A percentile compares a stretch with the other conserved stretches of the same genome.
Evolutionary conservation across 92 coral and sea anemone genomes (phyloP).

Genomic region (Epizoanthus stellaris): DNA sequence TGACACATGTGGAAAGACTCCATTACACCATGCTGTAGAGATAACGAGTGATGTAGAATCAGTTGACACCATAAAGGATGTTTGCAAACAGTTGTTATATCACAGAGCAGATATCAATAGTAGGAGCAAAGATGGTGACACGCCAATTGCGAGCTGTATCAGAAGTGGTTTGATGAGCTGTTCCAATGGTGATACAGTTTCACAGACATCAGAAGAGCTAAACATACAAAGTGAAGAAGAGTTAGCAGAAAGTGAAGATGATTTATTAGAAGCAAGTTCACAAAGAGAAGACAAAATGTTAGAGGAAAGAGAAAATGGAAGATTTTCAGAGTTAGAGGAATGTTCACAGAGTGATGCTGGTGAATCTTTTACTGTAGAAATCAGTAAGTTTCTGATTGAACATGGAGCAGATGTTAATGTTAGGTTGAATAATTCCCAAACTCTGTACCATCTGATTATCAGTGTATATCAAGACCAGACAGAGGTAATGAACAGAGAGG

Average conservation of each 20-base stretch:
- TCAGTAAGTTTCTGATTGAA: background rate
- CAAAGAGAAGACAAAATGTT: background rate
- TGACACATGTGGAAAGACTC: background rate
- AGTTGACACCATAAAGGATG: background rate
- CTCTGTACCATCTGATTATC: background rate
- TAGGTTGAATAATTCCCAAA: background rate
- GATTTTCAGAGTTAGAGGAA: background rate
- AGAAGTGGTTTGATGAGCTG: background rate
- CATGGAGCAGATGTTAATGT: constrained; percentile 1
- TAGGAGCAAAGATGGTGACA: background rate
- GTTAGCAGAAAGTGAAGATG: background rate
- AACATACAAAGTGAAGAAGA: too few relatives aligned
- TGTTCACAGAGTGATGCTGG: background rate
- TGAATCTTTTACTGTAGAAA: background rate
- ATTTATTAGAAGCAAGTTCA: background rate
- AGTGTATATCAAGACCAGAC: background rate
- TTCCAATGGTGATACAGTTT: background rate
- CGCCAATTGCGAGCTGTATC: background rate
- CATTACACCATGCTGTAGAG: background rate
- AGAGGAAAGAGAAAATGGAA: background rate
- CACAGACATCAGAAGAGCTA: background rate
- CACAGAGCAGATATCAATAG: background rate
- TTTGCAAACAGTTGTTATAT: background rate
- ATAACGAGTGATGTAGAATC: background rate
- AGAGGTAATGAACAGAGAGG: background rate